Base-by-base conservation (phyloP, 2,888 invertebrate species). In the Metellina segmentata region DNA sequence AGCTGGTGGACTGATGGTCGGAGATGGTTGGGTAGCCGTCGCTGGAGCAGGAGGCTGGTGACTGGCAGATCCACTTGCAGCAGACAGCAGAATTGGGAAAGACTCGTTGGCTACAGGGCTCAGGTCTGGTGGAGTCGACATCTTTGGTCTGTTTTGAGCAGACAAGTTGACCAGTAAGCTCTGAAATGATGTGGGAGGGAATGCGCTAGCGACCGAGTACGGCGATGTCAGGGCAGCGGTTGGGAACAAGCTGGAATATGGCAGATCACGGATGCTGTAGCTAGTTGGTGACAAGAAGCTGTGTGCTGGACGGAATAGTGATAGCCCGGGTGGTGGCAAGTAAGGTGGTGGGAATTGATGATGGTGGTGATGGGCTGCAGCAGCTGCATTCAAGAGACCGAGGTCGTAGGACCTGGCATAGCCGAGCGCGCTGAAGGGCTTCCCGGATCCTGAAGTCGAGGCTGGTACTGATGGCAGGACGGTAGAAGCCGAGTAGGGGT, bases 131-230 rank as follows among this genome's bases (percentile, higher is more conserved):
- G 90, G 86, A 51, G 91, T 78, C 16, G 87, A 69, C 69, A 92
- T 6, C 72, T 93, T 93, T 9, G 93, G 93, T 78, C 89, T 89
- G 79, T 81, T 92, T 48, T 93, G 93, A 61, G 92, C 92, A 69
- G 97, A 96, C 79, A 97, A 96, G 94, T 97, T 97, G 5, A 98
- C 98, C 94, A 98, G 96, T 51, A 98, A 96, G 11, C 97, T 97
- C 95, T 98, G 98, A 95, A 98, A 98, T 77, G 98, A 97, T 16
- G 94, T 95, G 81, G 79, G 95, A 94, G 81, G 94, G 70, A 89
- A 92, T 6, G 92, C 78, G 20, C 92, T 82, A 53, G 89, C 82
- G 11, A 90, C 90, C 16, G 91, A 87, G 53, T 91, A 92, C 52
- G 93, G 86, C 20, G 93, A 78, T 34, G 93, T 61, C 48, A 90